Base-by-base conservation (phyloP, 64 coral and sea anemone genomes). In the Dendronephthya gigantea region DNA sequence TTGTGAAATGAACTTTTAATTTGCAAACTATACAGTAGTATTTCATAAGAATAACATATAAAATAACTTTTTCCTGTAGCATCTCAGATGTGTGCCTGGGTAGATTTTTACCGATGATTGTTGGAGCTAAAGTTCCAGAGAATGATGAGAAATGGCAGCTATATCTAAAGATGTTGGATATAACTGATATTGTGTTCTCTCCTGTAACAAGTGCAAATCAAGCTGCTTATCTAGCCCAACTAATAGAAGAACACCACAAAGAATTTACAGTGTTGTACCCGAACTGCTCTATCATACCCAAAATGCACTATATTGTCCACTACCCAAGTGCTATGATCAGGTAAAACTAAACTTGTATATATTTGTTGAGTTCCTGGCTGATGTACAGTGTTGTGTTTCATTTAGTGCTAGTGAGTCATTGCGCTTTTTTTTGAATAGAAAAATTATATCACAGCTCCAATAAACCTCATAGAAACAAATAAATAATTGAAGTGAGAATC, bases 281-380 rank as follows among this genome's bases (percentile, higher is more conserved):
- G 12, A 31, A 81, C 40, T 48, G 48, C 13, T 89, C 89, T 25
- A 47, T 94, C 16, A 94, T 91, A 11, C 93, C 93, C 37, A 87
- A n/a, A 91, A 94, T 90, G 92, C 92, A 90, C 47, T 90, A 94
- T 66, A 90, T 94, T 69, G 33, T 94, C 1, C 89, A 94, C 74
- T 94, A 94, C 83, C 88, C 88, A 11, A 81, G 65, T 14, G 87
- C 88, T 52, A 94, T 94, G 23, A 13, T 88, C 9, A 94, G 85
- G 88, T 94, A 89, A 30, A 28, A 19, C 13, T 0, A 74, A 35
- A 19, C 30, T 17, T 74, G 30, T 28, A 74, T 19, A 52, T 16
- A 16, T 52, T 16, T 74, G 17, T 37, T 38, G 39, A 39, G 22
- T 36, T 35, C n/a, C n/a, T n/a, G n/a, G n/a, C n/a, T n/a, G n/a